Base-by-base conservation (phyloP, 1,140 invertebrate genomes). In the Calycopis cecrops region DNA sequence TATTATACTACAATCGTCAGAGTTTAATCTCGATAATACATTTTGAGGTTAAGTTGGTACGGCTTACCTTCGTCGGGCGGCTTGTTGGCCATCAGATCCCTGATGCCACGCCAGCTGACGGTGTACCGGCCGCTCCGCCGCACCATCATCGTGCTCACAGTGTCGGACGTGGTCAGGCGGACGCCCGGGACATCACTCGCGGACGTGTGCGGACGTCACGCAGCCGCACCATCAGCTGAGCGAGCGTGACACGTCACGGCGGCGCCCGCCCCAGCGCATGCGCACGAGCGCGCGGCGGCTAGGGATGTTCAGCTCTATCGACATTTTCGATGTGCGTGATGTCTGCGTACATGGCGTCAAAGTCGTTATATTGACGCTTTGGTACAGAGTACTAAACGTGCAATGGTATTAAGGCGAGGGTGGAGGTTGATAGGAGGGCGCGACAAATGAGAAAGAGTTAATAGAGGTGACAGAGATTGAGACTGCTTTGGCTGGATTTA, bases 41-140 rank as follows among this genome's bases (percentile, higher is more conserved):
- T 3, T 59, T 59, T 62, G 59, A 62, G 62, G 56, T 60, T 64
- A 62, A 38, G 14, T 44, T 16, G 17, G 14, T 42, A 55, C 47
- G 50, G 71, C 81, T 81, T 63, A 88, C 87, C 79, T 76, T 88
- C 85, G 63, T 87, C 87, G 38, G 85, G 84, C 48, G 87, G 85
- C 64, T 86, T 80, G 63, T 77, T 86, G 57, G 79, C 81, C 67
- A 83, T 69, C 62, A 80, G 80, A 52, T 88, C 87, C 60, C 73
- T 76, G 65, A 88, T 88, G 16, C 87, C 85, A 58, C 86, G 77
- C 77, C 80, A 85, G 68, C 85, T 87, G 59, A 87, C 81, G 35
- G 81, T 87, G 68, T 88, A 88, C 28, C 87, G 76, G 55, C 87
- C 87, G 70, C 85, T 85, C 59, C 85, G 78, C 71, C 86, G 76